phyloP scores from a whole-genome alignment of 2,888 invertebrate species.

The Heliothis peltigera region DNA sequence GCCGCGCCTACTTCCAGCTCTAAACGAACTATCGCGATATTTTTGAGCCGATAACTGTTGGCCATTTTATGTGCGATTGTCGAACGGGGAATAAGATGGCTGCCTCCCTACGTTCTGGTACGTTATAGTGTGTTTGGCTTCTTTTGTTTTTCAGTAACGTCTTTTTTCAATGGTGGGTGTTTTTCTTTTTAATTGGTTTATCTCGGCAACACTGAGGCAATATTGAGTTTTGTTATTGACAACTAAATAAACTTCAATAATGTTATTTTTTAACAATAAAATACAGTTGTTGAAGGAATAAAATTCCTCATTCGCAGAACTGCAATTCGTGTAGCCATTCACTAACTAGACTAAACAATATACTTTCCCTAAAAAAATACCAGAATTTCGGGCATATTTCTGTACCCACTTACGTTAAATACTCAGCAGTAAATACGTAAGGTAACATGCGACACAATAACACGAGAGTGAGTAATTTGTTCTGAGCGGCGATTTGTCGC shows the following conservation, averaged over 20 bases:
- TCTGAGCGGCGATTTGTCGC: slow-evolving; percentile 57
- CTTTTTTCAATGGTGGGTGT: neutral
- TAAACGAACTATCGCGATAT: slow-evolving; percentile 58
- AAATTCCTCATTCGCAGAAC: too few relatives aligned
- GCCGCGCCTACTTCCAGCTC: slow-evolving; percentile 39
- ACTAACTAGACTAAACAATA: too few relatives aligned
- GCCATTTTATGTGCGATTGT: slow-evolving; percentile 48
- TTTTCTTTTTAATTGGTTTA: slow-evolving; percentile 2
- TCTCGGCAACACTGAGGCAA: neutral
- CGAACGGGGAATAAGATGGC: slow-evolving; percentile 43
- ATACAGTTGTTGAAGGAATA: too few relatives aligned
- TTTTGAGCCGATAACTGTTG: slow-evolving; percentile 52
- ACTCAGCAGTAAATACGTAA: slow-evolving; percentile 37
- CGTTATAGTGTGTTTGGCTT: slow-evolving; percentile 15
- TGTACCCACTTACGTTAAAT: slow-evolving; percentile 34
- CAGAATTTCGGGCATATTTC: slow-evolving; percentile 8
- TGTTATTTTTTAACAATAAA: too few relatives aligned
- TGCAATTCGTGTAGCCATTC: too few relatives aligned
- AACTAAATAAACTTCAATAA: too few relatives aligned
- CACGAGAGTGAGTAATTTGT: slow-evolving; percentile 50
- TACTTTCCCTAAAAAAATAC: too few relatives aligned
- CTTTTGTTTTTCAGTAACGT: neutral
- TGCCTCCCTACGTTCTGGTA: slow-evolving; percentile 19
- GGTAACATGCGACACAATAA: slow-evolving; percentile 46
- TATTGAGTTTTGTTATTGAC: too few relatives aligned